Percentiles rank a stretch among this genome's conserved stretches.
Conservation (phyloP, 2,888 invertebrate genomes). For the Amaurobius ferox region DNA sequence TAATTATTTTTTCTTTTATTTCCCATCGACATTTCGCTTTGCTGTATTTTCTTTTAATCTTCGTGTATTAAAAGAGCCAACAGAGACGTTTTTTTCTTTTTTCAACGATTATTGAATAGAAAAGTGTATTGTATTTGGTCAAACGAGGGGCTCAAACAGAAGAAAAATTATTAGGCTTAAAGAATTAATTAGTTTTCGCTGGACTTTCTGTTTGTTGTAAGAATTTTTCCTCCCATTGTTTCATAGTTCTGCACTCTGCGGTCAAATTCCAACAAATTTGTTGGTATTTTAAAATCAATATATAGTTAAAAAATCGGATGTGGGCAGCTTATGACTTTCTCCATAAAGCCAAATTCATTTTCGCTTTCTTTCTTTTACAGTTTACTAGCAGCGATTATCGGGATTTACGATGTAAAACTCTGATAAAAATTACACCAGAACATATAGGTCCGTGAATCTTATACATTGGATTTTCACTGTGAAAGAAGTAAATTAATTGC, state of each 20-base stretch:
- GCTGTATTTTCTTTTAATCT: neutral
- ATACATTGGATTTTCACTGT: no score
- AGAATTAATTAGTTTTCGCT: constrained; percentile 55
- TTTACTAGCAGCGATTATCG: no score
- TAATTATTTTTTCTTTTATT: neutral
- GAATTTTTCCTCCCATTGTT: constrained; percentile 17
- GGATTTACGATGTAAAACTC: no score
- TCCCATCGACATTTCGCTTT: neutral
- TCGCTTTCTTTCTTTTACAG: no score
- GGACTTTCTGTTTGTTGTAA: constrained; percentile 32
- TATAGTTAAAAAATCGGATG: no score
- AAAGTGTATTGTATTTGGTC: constrained; percentile 11
- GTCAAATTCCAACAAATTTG: no score
- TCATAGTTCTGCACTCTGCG: neutral
- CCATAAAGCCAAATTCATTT: no score
- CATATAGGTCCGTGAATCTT: no score
- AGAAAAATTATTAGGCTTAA: constrained; percentile 23
- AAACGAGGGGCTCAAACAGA: constrained; percentile 4
- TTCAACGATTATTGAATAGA: constrained; percentile 13
- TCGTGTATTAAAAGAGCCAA: constrained; percentile 4
- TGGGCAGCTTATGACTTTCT: no score
- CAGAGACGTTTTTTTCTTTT: constrained; percentile 6
- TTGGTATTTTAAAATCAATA: no score
- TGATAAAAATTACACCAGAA: no score
- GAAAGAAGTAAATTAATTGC: no score